phyloP scores from a whole-genome alignment of 2,797 vertebrate genomes.

The Falco cherrug region DNA sequence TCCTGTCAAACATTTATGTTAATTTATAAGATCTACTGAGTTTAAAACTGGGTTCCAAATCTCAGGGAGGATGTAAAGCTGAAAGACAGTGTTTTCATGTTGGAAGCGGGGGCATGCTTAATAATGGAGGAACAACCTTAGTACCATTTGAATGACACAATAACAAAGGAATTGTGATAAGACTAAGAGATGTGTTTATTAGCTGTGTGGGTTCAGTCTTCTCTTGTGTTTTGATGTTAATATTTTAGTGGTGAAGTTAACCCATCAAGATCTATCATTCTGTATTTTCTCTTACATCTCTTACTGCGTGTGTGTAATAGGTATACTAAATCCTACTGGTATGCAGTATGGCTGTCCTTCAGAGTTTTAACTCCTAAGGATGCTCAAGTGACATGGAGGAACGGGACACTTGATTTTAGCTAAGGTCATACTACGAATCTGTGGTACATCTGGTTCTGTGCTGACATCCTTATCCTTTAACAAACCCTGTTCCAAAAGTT shows the following conservation, averaged over 20 bases:
- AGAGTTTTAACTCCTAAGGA: neutral
- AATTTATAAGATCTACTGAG: neutral
- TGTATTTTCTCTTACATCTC: neutral
- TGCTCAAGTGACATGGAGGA: neutral
- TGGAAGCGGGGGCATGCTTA: neutral
- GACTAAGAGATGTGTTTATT: neutral
- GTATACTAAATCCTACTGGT: neutral
- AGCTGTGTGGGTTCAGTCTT: neutral
- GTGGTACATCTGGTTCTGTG: rapidly evolving
- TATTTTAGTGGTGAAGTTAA: neutral
- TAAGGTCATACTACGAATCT: neutral
- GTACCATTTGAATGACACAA: neutral
- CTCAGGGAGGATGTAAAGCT: neutral
- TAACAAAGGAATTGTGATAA: neutral
- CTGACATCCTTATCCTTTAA: neutral
- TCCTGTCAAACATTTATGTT: neutral
- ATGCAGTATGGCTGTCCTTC: neutral
- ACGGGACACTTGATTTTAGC: neutral
- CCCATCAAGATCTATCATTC: neutral
- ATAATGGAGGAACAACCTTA: neutral
- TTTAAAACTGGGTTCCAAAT: neutral
- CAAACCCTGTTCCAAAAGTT: neutral
- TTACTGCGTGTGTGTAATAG: neutral
- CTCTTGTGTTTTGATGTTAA: neutral
- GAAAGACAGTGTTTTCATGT: neutral